Base-by-base conservation (phyloP, 2,888 invertebrate genomes). In the Calameuta filiformis region DNA sequence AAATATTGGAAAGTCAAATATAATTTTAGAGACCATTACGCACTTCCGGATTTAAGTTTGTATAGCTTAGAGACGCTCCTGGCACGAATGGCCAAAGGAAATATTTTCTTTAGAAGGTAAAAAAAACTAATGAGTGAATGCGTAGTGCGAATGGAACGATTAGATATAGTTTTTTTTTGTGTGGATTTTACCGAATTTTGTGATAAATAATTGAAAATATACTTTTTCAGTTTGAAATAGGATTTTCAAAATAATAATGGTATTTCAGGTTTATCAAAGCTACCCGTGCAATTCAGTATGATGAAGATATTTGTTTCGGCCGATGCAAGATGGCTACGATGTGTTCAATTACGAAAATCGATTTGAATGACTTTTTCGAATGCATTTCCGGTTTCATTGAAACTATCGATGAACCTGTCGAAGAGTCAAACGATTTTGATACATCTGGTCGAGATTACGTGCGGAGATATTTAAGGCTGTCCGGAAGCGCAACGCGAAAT, bases 1-100 rank as follows among this genome's bases (percentile, higher is more conserved):
- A 75, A 75, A 37, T 77, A 77, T 75, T 77, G 77, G 77, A 75
- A 77, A 35, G 40, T 71, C 11, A 30, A 75, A 15, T 77, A 77
- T 34, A 75, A 73, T 35, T 77, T 77, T 71, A 68, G 77, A 11
- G 77, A 77, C 34, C 56, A 40, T 77, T 77, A 77, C 30, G 40
- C 68, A 34, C 75, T 77, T 69, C 69, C 75, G 12, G 75, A 77
- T 35, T 71, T 69, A 6, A 69, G 69, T 12, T 30, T 37, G 31
- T 40, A 35, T 3, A 75, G 77, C 40, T 75, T 77, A n/a, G 77
- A 77, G 40, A 75, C 23, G 12, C 71, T 77, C 4, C 33, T 77
- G 4, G n/a, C 71, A 34, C 74, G 30, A 1, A 69, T 77, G 15
- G 1, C n/a, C 11, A 75, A 31, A 31, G 37, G 37, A 40, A 69